A percentile compares a stretch with the other conserved stretches of the same genome.
Evolutionary conservation across 92 coral and sea anemone species (phyloP).

Genomic region (Pocillopora meandrina): DNA sequence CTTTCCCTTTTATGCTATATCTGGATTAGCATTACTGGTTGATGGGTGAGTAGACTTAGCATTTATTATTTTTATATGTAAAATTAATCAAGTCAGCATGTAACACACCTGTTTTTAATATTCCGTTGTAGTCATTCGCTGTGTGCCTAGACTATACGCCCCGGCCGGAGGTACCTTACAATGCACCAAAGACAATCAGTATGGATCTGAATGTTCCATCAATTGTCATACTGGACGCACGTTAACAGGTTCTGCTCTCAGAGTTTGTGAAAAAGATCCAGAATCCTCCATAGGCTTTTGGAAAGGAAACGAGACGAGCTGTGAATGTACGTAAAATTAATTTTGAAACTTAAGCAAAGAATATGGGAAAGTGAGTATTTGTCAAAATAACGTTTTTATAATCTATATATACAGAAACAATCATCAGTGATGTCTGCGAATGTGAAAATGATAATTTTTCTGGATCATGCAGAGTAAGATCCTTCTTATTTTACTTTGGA

Average conservation of each 20-base stretch:
- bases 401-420: too few species aligned
- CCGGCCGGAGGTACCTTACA: conserved; percentile 55
- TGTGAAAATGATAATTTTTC: too few species aligned
- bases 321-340: conserved; percentile 31
- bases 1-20: neutral
- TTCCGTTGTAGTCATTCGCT: conserved; percentile 43
- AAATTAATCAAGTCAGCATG: neutral
- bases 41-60: neutral
- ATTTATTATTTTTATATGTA: neutral
- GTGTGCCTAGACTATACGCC: conserved; percentile 52
- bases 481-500: too few species aligned
- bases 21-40: too few species aligned
- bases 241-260: conserved; percentile 27
- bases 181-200: conserved; percentile 54
- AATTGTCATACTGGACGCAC: conserved; percentile 52
- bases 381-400: too few species aligned
- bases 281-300: conserved; percentile 41
- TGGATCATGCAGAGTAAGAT: too few species aligned
- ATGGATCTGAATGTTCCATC: conserved; percentile 59
- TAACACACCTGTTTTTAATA: neutral
- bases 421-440: too few species aligned
- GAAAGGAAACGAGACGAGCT: conserved; percentile 60
- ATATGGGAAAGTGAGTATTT: too few species aligned
- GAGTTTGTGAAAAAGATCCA: conserved; percentile 52
- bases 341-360: neutral